These are phyloP conservation scores for Delichon dasypus DNA, from an alignment of 2,797 vertebrate species.

Conservation along the genomic window DNA sequence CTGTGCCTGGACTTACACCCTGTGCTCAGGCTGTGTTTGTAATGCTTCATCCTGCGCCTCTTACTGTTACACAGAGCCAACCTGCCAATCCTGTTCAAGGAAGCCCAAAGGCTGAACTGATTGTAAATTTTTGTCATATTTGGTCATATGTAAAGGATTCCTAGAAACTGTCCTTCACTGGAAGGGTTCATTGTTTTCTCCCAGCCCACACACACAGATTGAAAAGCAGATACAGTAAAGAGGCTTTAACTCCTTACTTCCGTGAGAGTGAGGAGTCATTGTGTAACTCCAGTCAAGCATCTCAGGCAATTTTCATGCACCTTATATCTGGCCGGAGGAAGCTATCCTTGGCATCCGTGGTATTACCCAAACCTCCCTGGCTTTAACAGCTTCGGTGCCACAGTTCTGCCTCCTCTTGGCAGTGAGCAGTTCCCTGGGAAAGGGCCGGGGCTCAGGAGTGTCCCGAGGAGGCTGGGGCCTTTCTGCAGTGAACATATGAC, in stretches of 20 bases:
- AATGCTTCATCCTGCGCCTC: neutral
- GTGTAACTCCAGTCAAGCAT: neutral
- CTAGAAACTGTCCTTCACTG: neutral
- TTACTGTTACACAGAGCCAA: neutral
- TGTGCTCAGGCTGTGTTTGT: neutral
- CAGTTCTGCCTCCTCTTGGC: neutral
- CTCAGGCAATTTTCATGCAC: neutral
- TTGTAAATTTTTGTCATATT: neutral
- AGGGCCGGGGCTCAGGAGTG: neutral
- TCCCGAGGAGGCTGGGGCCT: neutral
- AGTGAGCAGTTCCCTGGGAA: neutral
- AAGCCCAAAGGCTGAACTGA: neutral
- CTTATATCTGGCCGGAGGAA: neutral
- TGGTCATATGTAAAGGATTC: neutral
- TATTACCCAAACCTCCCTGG: neutral
- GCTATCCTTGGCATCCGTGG: neutral
- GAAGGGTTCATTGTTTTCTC: neutral
- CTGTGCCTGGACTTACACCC: neutral
- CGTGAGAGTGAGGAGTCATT: neutral
- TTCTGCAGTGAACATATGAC: neutral
- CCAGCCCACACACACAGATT: neutral
- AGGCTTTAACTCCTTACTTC: neutral
- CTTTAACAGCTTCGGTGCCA: conserved; percentile 22
- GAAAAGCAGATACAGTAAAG: neutral
- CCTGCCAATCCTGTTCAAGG: neutral